phyloP scores from a whole-genome alignment of 2,888 invertebrate species.

The Caenorhabditis zanzibari region DNA sequence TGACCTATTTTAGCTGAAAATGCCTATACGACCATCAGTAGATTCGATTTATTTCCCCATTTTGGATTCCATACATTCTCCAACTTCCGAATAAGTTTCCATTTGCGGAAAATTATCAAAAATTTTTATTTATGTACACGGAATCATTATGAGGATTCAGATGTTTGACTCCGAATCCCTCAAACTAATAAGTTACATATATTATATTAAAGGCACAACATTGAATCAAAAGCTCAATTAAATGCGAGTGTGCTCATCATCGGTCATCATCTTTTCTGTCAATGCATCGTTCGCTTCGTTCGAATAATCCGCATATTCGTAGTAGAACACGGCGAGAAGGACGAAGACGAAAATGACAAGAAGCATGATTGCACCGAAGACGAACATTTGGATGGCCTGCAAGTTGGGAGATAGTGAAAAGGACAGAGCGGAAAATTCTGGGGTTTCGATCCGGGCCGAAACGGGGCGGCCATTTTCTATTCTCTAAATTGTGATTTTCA shows the following conservation, averaged over 20 bases:
- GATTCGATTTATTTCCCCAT: too few relatives aligned
- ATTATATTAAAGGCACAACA: constrained; percentile 30
- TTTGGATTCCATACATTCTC: too few relatives aligned
- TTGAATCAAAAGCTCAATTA: neutral
- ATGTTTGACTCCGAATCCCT: neutral
- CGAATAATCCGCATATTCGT: constrained; percentile 81
- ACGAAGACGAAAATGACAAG: constrained; percentile 91
- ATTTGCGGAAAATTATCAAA: too few relatives aligned
- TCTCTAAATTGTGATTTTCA: too few relatives aligned
- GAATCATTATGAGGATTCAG: neutral
- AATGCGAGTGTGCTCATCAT: constrained; percentile 52
- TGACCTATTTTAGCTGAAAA: too few relatives aligned
- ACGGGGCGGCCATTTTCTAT: too few relatives aligned
- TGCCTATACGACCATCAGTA: too few relatives aligned
- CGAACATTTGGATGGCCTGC: constrained; percentile 72
- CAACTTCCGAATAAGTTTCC: too few relatives aligned
- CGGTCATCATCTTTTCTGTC: constrained; percentile 35
- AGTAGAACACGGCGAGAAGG: constrained; percentile 90
- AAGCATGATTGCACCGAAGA: constrained; percentile 86
- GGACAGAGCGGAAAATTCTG: too few relatives aligned
- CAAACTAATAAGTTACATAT: constrained; percentile 35
- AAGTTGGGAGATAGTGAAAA: constrained; percentile 17
- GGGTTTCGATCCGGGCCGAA: too few relatives aligned
- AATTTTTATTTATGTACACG: constrained; percentile 4
- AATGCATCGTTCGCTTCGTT: constrained; percentile 43